phyloP scores from a whole-genome alignment of 1,140 invertebrate species.

The Microplitis demolitor region DNA sequence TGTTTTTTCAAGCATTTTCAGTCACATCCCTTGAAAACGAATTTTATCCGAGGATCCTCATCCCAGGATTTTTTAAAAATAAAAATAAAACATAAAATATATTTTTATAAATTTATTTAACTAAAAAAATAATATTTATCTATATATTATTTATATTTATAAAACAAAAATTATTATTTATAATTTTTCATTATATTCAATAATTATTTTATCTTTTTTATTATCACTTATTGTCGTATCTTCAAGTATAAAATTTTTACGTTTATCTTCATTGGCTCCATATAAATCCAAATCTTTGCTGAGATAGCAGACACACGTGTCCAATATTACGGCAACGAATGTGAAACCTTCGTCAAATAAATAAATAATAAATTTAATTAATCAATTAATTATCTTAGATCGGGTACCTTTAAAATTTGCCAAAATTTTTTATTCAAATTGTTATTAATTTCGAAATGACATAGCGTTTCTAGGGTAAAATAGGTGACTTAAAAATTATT shows the following conservation, averaged over 20 bases:
- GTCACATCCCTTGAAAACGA: background rate
- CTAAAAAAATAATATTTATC: no score
- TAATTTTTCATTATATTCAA: slow-evolving; percentile 18
- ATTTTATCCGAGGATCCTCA: no score
- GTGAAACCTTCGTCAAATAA: slow-evolving; percentile 58
- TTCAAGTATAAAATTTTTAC: slow-evolving; percentile 47
- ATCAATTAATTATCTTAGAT: background rate
- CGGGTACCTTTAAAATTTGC: background rate
- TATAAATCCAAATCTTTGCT: slow-evolving; percentile 66
- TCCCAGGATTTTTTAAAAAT: no score
- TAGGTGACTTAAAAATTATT: no score
- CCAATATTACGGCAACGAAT: slow-evolving; percentile 64
- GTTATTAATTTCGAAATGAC: no score
- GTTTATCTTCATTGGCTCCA: slow-evolving; percentile 60
- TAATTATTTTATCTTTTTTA: slow-evolving; percentile 26
- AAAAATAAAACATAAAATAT: background rate
- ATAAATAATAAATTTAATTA: slow-evolving; percentile 9
- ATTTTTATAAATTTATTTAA: background rate
- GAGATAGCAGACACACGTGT: slow-evolving; percentile 65
- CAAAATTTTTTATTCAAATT: background rate
- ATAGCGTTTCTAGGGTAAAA: no score
- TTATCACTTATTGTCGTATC: slow-evolving; percentile 22
- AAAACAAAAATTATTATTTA: background rate
- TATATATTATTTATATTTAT: background rate
- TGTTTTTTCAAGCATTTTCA: slow-evolving; percentile 18